These are phyloP conservation scores for Omphaloscelis lunosa DNA, from an alignment of 2,888 invertebrate species.

Conservation along the genomic window DNA sequence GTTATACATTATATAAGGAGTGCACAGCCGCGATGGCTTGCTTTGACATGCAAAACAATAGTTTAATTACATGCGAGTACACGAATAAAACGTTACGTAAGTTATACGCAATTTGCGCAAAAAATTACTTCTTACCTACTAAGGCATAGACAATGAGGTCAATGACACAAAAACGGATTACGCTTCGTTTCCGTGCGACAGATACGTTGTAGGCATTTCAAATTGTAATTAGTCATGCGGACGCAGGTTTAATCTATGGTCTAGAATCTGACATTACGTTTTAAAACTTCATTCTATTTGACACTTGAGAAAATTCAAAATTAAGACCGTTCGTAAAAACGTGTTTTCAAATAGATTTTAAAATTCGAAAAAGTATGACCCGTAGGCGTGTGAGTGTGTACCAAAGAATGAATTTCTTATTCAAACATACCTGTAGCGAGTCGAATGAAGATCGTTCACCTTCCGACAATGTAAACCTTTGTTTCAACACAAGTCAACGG, in stretches of 20 bases:
- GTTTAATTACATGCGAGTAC: constrained; percentile 82
- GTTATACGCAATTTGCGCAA: constrained; percentile 78
- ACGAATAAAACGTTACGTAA: constrained; percentile 81
- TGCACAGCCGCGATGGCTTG: constrained; percentile 71
- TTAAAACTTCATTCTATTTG: constrained; percentile 48
- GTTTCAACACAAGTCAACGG: constrained; percentile 88
- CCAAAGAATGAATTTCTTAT: constrained; percentile 75
- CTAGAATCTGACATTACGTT: constrained; percentile 68
- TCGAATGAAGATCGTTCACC: constrained; percentile 87
- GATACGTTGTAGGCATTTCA: constrained; percentile 80
- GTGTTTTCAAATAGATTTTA: constrained; percentile 44
- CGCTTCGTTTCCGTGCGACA: constrained; percentile 79
- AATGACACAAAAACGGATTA: constrained; percentile 86
- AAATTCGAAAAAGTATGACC: constrained; percentile 72
- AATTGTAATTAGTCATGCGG: constrained; percentile 82
- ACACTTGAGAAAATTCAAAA: constrained; percentile 41
- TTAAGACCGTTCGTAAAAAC: constrained; percentile 37
- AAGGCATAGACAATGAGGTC: constrained; percentile 81
- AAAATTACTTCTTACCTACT: constrained; percentile 81
- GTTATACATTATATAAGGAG: constrained; percentile 84
- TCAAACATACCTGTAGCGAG: constrained; percentile 86
- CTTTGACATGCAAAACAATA: constrained; percentile 81
- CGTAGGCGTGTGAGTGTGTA: constrained; percentile 66
- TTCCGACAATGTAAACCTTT: constrained; percentile 88
- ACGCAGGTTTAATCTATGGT: constrained; percentile 73